Evolutionary conservation across 2,113 vertebrate genomes (phyloP).

Genomic region (Pseudopodoces humilis): DNA sequence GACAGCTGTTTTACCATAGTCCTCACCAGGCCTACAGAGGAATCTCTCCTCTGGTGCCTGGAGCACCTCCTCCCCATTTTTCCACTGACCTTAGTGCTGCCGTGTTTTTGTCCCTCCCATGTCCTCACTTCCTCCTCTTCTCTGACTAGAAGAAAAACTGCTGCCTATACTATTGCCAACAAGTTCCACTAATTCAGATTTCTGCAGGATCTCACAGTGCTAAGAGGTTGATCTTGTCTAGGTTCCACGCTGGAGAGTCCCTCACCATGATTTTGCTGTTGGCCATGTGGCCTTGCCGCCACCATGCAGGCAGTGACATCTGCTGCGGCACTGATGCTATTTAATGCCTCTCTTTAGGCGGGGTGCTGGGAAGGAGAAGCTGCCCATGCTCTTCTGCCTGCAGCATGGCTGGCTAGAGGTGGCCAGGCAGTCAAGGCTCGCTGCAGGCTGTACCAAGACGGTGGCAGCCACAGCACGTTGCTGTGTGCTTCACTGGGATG

Average conservation of each 20-base stretch:
- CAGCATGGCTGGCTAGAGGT: accelerated
- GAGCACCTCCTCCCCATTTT: neutral
- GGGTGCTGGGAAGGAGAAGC: neutral
- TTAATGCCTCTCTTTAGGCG: neutral
- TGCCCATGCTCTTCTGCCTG: neutral
- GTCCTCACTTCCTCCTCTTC: no score
- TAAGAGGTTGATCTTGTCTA: neutral
- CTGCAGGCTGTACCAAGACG: accelerated
- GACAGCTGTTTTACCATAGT: neutral
- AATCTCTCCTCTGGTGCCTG: neutral
- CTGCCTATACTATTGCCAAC: neutral
- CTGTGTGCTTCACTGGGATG: accelerated
- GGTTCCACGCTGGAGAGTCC: accelerated
- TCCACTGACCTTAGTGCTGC: neutral
- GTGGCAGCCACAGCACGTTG: accelerated
- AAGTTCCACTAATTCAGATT: neutral
- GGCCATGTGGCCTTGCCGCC: no score
- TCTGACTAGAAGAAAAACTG: neutral
- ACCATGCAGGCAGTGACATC: no score
- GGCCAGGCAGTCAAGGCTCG: no score
- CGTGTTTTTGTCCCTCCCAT: neutral
- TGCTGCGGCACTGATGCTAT: neutral
- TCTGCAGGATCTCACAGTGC: neutral
- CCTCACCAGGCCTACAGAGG: neutral
- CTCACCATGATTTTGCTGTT: accelerated